phyloP scores from a whole-genome alignment of 2,888 invertebrate species.

The Chymomyza fuscimana region DNA sequence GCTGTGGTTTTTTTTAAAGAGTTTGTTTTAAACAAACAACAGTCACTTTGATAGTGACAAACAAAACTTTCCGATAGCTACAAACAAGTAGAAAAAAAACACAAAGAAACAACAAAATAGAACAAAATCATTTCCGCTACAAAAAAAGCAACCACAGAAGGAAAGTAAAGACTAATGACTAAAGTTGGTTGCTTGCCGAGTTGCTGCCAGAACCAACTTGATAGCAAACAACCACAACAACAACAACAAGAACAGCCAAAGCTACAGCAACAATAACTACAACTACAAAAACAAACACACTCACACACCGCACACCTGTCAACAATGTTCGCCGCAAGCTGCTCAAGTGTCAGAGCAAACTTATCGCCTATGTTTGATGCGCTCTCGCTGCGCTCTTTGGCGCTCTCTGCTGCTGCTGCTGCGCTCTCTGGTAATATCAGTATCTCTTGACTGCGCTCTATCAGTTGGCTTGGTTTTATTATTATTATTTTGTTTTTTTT shows the following conservation, averaged over 20 bases:
- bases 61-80: background rate
- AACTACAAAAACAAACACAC: background rate
- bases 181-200: conserved; percentile 29
- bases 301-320: background rate
- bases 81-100: background rate
- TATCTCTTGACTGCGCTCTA: conserved; percentile 5
- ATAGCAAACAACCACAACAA: background rate
- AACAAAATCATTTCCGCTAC: conserved; percentile 63
- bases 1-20: background rate
- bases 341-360: background rate
- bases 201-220: background rate
- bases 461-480: background rate
- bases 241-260: background rate
- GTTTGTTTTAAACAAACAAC: background rate
- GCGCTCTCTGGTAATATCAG: background rate
- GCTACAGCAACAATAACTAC: background rate
- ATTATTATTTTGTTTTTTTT: no score
- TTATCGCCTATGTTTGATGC: conserved; percentile 4
- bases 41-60: background rate
- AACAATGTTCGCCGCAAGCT: conserved; percentile 3
- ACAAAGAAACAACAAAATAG: conserved; percentile 20
- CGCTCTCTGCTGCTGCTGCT: background rate
- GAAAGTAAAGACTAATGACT: conserved; percentile 46
- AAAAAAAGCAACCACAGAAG: conserved; percentile 29
- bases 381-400: background rate